Base-by-base conservation (phyloP, 2,888 invertebrate genomes). In the Glyphotaelius pellucidus region DNA sequence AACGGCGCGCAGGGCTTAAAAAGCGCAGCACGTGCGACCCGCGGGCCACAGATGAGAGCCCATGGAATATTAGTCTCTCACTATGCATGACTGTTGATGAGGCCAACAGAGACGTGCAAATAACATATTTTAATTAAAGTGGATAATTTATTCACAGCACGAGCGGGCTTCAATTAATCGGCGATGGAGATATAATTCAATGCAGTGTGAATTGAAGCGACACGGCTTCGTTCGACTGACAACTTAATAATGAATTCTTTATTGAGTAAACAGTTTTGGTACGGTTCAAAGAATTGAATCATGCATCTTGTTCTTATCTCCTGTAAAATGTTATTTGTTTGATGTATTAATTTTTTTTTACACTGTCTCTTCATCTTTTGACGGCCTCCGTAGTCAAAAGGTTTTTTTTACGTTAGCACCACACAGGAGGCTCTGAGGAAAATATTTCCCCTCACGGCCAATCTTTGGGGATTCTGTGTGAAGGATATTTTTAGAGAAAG, bases 11-110 rank as follows among this genome's bases (percentile, higher is more conserved):
- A 35, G 32, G 25, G 83, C n/a, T 32, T 38, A n/a, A 38, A 32
- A 85, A 32, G 42, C 19, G 38, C 86, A 30, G 30, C 85, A 38
- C 85, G 85, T 86, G 85, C 85, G 85, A 83, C 83, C 83, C 83
- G 83, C 83, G 83, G 83, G 85, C 35, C 42, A 11, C 86, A 42
- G 35, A 38, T 31, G 25, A 83, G 83, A 25, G n/a, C 38, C 86
- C 38, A 47, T 14, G 38, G 86, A n/a, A 35, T 15, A 25, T 86
- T 42, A n/a, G 86, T 14, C 42, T 42, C 7, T 42, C 19, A 42
- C 86, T n/a, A n/a, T 42, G 42, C 42, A 42, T 30, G 86, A 86
- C 38, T 86, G 86, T 86, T 42, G 42, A 42, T 38, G 85, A 38
- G 42, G 85, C n/a, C n/a, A 47, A 38, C 42, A 42, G 42, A 86